Evolutionary conservation across 2,888 invertebrate genomes (phyloP).

Genomic region (Bellardia bayeri): DNA sequence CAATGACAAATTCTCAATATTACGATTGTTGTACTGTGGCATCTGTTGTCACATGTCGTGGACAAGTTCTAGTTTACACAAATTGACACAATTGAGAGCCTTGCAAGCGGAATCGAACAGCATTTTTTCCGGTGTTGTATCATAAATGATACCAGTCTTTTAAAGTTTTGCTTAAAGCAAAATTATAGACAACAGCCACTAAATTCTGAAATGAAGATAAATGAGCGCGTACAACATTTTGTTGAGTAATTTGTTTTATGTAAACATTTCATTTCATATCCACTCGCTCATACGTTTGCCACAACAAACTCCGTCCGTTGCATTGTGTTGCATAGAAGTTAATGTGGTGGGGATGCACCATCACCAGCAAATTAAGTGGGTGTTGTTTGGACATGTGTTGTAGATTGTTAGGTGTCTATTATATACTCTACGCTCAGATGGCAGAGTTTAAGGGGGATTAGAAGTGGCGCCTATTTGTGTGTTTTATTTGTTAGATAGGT

Average conservation of each 20-base stretch:
- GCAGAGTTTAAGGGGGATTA: slow-evolving; percentile 61
- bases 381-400: slow-evolving; percentile 70
- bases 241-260: slow-evolving; percentile 72
- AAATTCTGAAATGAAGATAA: slow-evolving; percentile 67
- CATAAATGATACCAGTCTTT: background rate
- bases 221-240: slow-evolving; percentile 61
- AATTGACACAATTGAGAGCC: too few relatives aligned
- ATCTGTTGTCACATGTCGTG: too few relatives aligned
- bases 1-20: too few relatives aligned
- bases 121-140: background rate
- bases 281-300: slow-evolving; percentile 32
- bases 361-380: slow-evolving; percentile 64
- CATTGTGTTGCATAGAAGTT: background rate
- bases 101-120: background rate
- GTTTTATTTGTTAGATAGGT: background rate
- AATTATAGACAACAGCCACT: slow-evolving; percentile 41
- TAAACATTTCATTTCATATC: slow-evolving; percentile 66
- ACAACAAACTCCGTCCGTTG: background rate
- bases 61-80: too few relatives aligned
- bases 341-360: slow-evolving; percentile 51
- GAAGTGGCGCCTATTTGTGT: slow-evolving; percentile 68
- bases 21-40: too few relatives aligned
- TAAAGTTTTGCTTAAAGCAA: background rate
- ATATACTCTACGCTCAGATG: slow-evolving; percentile 16
- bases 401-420: slow-evolving; percentile 62